Conservation (phyloP, 1,140 invertebrate species). For the Drosophila ananassae region DNA sequence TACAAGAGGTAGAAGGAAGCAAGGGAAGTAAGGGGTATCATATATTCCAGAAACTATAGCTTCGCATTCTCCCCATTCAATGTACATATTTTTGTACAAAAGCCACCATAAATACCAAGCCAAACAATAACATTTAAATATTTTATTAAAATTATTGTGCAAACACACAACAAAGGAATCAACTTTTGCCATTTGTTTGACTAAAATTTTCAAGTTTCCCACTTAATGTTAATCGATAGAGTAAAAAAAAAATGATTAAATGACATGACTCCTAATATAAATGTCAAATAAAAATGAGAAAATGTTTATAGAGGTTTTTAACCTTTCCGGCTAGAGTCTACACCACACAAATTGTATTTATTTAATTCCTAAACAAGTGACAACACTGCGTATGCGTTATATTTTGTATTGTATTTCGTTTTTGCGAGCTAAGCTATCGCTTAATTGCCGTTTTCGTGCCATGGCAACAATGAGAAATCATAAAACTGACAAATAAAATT, state of each 20-base stretch:
- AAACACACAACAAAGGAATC: neutral
- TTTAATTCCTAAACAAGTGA: conserved; percentile 8
- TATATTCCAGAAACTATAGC: no score
- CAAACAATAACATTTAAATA: conserved; percentile 26
- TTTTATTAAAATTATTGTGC: conserved; percentile 19
- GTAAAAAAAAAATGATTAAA: neutral
- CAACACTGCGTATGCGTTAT: conserved; percentile 3
- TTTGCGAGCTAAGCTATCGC: conserved; percentile 48
- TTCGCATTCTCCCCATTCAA: conserved; percentile 29
- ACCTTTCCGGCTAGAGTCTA: neutral
- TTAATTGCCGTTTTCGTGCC: conserved; percentile 52
- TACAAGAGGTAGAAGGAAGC: no score
- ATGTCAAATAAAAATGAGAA: conserved; percentile 1
- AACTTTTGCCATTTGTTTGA: neutral
- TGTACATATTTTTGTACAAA: neutral
- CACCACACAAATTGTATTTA: conserved; percentile 9
- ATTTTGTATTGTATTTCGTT: neutral
- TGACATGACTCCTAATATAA: neutral
- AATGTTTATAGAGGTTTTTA: conserved; percentile 1
- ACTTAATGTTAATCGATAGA: neutral
- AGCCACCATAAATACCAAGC: conserved; percentile 35
- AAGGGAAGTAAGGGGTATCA: no score
- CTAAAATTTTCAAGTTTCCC: neutral
- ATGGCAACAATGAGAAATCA: conserved; percentile 54
- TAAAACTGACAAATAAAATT: conserved; percentile 35